A percentile compares a stretch with the other conserved stretches of the same genome.
phyloP scores from a whole-genome alignment of 30 jellyfish, hydroid and myxozoan genomes.

The Pelagia noctiluca region DNA sequence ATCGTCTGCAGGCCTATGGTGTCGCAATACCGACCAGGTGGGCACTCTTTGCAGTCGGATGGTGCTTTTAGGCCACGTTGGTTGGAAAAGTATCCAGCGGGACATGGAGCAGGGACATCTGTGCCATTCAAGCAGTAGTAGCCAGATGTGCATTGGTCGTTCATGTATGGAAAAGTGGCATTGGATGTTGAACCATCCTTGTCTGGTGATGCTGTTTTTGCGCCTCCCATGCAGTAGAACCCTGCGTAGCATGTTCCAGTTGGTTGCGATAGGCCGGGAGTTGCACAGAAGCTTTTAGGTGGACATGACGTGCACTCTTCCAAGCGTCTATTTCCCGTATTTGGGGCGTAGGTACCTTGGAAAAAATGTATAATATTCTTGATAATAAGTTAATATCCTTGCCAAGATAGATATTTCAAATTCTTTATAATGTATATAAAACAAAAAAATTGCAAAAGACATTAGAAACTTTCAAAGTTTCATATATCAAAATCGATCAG shows the following conservation, averaged over 20 bases:
- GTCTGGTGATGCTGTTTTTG: constrained; percentile 86
- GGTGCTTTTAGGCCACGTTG: constrained; percentile 70
- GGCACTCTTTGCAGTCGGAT: constrained; percentile 86
- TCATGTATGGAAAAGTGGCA: constrained; percentile 82
- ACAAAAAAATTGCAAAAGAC: too few species aligned
- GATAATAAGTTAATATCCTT: background rate
- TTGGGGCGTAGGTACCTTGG: constrained; percentile 85
- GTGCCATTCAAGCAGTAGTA: constrained; percentile 95
- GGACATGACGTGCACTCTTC: constrained; percentile 77
- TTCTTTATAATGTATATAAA: too few species aligned
- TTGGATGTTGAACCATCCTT: constrained; percentile 60
- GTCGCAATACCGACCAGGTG: constrained; percentile 95
- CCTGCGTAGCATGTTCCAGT: constrained; percentile 96
- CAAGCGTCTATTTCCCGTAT: constrained; percentile 32
- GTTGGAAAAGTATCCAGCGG: constrained; percentile 88
- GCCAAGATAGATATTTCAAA: background rate
- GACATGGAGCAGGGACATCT: constrained; percentile 92
- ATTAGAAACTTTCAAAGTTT: too few species aligned
- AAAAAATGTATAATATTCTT: background rate
- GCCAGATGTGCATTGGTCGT: constrained; percentile 94
- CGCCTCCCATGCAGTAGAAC: constrained; percentile 84
- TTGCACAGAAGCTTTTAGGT: constrained; percentile 76
- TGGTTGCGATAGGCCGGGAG: constrained; percentile 78
- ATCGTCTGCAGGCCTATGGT: constrained; percentile 77
- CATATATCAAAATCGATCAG: too few species aligned